Evolutionary conservation across 2,113 vertebrate genomes (phyloP).

Genomic region (Lampris megalopsis): DNA sequence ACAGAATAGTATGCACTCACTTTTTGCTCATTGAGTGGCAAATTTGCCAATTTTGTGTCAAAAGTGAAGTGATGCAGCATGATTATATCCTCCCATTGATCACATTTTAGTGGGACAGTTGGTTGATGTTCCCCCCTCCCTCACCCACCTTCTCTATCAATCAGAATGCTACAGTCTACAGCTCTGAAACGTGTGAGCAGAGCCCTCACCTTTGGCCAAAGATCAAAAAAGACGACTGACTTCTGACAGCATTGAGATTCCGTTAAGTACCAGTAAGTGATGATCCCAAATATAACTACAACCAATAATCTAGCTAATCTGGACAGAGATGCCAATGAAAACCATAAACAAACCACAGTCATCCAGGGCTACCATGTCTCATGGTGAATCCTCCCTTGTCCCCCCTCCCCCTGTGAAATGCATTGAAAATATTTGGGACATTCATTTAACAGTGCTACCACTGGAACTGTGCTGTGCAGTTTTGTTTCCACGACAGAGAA

Average conservation of each 20-base stretch:
- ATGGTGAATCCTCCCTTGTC: slow-evolving; percentile 2
- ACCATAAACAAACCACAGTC: slow-evolving; percentile 36
- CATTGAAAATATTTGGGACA: slow-evolving; percentile 36
- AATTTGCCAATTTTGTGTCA: slow-evolving; percentile 47
- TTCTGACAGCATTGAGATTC: slow-evolving; percentile 44
- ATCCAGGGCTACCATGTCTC: slow-evolving; percentile 25
- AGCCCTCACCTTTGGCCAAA: slow-evolving; percentile 13
- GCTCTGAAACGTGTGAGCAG: slow-evolving; percentile 25
- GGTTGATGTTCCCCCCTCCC: slow-evolving; percentile 45
- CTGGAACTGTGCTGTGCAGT: slow-evolving; percentile 44
- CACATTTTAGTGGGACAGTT: slow-evolving; percentile 60
- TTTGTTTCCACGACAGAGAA: slow-evolving; percentile 42
- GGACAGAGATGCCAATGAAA: slow-evolving; percentile 33
- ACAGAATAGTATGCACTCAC: slow-evolving; percentile 77
- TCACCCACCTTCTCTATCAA: slow-evolving; percentile 19
- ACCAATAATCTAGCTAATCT: slow-evolving; percentile 21
- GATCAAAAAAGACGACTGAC: slow-evolving; percentile 45
- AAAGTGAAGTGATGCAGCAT: slow-evolving; percentile 65
- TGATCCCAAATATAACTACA: slow-evolving; percentile 48
- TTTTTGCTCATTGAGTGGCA: slow-evolving; percentile 63
- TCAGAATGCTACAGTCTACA: slow-evolving; percentile 38
- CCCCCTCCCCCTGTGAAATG: slow-evolving; percentile 29
- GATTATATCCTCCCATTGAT: slow-evolving; percentile 76
- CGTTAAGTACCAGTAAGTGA: slow-evolving; percentile 65
- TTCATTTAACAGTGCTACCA: slow-evolving; percentile 57